Percentiles rank a stretch among this genome's conserved stretches.
phyloP scores from a whole-genome alignment of 2,113 vertebrate species.

The Phoenicopterus ruber region DNA sequence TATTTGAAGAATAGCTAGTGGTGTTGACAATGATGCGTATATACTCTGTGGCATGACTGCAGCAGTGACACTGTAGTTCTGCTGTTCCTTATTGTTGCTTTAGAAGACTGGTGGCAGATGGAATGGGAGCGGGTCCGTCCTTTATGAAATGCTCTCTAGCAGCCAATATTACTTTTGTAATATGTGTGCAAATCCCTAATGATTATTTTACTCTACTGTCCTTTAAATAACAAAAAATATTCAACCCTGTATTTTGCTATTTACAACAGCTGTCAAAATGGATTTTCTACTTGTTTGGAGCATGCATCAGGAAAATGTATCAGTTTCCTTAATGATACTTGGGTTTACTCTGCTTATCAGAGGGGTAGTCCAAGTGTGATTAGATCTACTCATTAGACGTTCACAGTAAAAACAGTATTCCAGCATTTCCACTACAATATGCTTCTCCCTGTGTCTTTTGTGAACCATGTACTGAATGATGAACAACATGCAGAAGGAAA shows the following conservation, averaged over 20 bases:
- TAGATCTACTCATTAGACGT: not conserved
- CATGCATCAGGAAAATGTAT: not conserved
- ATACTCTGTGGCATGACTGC: not conserved
- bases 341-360: not conserved
- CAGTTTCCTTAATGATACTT: not conserved
- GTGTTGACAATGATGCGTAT: too few relatives aligned
- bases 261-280: not conserved
- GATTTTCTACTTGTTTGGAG: not conserved
- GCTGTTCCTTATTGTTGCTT: not conserved
- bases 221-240: not conserved
- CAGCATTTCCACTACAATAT: not conserved
- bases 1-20: not conserved
- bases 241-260: not conserved
- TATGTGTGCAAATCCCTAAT: not conserved
- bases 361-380: not conserved
- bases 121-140: not conserved
- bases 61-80: not conserved
- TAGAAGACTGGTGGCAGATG: not conserved
- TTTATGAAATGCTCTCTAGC: not conserved
- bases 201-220: not conserved
- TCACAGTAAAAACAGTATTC: not conserved
- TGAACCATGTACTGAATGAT: not conserved
- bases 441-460: not conserved
- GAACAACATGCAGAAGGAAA: not conserved
- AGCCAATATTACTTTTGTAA: not conserved